Evolutionary conservation across 2,888 invertebrate species (phyloP), one percentile per base, ranked within the genome.

Genomic region (Scaptomyza tumidula): DNA sequence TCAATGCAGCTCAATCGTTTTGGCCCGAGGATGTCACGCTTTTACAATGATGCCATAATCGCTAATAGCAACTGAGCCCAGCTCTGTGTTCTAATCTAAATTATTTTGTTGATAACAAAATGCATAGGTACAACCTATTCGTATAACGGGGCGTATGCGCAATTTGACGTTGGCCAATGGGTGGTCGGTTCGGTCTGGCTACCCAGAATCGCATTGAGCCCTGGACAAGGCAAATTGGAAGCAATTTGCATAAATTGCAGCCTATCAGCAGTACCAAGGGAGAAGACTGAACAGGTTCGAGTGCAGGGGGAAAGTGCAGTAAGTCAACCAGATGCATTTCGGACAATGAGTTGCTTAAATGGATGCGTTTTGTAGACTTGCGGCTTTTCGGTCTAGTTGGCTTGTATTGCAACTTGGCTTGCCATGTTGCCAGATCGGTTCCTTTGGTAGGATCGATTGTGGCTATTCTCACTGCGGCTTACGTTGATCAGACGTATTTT

Each of bases 181-280:
- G 4, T 13, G 24, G 57, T 45, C 49, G 44, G 48, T 24, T 39
- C 9, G 49, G 39, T 68, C 39, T 39, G 27, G 19, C 14, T 11
- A 41, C 11, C 14, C 5, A 16, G 62, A 45, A 48, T 43, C 50
- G 39, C 52, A 52, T 24, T 10, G 41, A 33, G 54, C 29, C 69
- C 62, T 50, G 67, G 70, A 77, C 74, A 61, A 78, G 80, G 57
- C 80, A 77, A 88, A 83, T 78, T 88, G 84, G 70, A 75, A 75
- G 85, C 78, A 80, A 86, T 88, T 88, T 85, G 77, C 88, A 88
- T 86, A 84, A 88, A 84, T 88, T 86, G 71, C 70, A 50, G 49
- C 57, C 49, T 58, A 65, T 50, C 72, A 54, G 37, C 46, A 50
- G 71, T 71, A 69, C 49, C 46, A 60, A 48, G 2, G 29, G 27